Conservation (phyloP, 2,888 invertebrate species). For the Agrotis segetum region DNA sequence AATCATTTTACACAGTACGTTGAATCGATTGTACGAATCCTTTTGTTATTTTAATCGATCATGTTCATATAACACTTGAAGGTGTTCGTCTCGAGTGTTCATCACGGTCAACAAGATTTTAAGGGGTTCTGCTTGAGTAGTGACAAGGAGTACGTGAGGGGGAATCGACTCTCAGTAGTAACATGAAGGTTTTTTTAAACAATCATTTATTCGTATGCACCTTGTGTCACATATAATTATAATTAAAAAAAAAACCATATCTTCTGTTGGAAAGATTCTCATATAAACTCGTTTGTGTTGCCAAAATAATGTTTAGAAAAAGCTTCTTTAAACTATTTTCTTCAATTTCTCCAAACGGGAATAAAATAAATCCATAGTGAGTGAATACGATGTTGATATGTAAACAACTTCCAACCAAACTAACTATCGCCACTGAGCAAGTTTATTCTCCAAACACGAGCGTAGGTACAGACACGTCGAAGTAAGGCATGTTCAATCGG, state of each 20-base stretch:
- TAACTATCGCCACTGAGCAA: conserved; percentile 79
- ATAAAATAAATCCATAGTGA: conserved; percentile 78
- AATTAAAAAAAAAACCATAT: not conserved
- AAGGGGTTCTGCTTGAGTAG: conserved; percentile 10
- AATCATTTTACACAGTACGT: not conserved
- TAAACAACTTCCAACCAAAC: conserved; percentile 79
- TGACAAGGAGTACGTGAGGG: conserved; percentile 9
- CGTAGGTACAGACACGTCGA: conserved; percentile 36
- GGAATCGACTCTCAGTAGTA: not conserved
- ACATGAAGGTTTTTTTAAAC: not conserved
- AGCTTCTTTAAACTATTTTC: not conserved
- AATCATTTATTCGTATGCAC: no score
- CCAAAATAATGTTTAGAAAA: not conserved
- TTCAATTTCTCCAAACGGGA: conserved; percentile 31
- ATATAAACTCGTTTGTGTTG: not conserved
- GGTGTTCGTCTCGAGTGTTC: conserved; percentile 13
- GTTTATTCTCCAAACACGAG: conserved; percentile 84
- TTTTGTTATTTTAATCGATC: not conserved
- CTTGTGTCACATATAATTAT: not conserved
- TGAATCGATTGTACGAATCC: no score
- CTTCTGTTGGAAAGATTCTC: not conserved
- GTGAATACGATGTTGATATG: conserved; percentile 78
- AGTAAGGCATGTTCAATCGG: conserved; percentile 55
- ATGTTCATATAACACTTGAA: conserved; percentile 2
- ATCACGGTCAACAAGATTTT: conserved; percentile 17